Percentiles rank a stretch among this genome's conserved stretches.
These are phyloP conservation scores for Drosophila orosa DNA, from an alignment of 1,140 invertebrate genomes.

Conservation along the genomic window DNA sequence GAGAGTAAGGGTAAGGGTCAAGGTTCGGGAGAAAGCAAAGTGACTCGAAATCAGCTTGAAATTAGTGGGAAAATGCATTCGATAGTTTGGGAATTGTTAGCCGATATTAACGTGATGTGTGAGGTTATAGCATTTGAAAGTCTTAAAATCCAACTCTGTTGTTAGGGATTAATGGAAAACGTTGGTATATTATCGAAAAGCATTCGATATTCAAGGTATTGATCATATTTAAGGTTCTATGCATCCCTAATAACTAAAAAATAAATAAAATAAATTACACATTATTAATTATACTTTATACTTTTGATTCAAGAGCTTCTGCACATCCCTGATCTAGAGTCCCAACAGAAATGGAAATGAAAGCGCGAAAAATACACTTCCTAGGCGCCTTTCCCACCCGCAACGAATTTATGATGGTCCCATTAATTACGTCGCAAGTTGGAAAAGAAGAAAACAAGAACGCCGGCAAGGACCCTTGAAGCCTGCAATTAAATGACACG, in stretches of 20 bases:
- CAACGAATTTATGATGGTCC: constrained; percentile 72
- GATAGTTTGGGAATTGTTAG: not conserved
- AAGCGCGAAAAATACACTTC: constrained; percentile 55
- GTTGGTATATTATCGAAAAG: not conserved
- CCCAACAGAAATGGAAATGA: constrained; percentile 9
- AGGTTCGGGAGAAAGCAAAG: not conserved
- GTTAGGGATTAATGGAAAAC: too few species aligned
- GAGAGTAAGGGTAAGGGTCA: not conserved
- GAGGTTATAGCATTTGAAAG: too few species aligned
- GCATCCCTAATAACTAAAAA: not conserved
- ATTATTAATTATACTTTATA: too few species aligned
- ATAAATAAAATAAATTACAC: too few species aligned
- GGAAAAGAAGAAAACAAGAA: constrained; percentile 1
- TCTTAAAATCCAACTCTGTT: too few species aligned
- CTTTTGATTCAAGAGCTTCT: not conserved
- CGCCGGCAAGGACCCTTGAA: constrained; percentile 56
- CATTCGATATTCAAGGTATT: not conserved
- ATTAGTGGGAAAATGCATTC: not conserved
- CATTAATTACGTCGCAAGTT: constrained; percentile 68
- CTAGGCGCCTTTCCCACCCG: not conserved
- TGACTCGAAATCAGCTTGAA: not conserved
- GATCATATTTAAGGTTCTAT: not conserved
- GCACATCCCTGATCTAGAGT: not conserved
- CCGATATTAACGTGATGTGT: too few species aligned
- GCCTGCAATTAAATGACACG: constrained; percentile 75